Conservation (phyloP, 2,888 invertebrate genomes). For the Galerucella nymphaeae region DNA sequence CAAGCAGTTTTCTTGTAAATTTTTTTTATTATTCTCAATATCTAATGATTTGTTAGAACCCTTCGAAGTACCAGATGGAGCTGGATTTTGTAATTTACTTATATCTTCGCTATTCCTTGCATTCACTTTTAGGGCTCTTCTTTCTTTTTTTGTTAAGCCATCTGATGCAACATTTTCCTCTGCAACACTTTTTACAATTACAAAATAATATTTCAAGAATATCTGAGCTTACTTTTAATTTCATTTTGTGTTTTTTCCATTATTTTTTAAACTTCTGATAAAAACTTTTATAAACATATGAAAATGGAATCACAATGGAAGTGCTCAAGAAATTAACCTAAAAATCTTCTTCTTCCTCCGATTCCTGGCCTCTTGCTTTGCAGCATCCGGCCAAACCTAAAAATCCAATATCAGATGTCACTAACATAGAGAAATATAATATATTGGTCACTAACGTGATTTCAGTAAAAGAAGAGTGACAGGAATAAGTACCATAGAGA, state of each 20-base stretch:
- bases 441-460: no score
- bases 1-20: constrained; percentile 44
- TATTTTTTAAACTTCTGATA: not conserved
- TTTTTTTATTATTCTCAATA: constrained; percentile 33
- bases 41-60: constrained; percentile 34
- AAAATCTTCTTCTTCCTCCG: no score
- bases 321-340: not conserved
- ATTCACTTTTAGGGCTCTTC: constrained; percentile 56
- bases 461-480: no score
- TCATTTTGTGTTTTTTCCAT: constrained; percentile 27
- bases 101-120: constrained; percentile 63
- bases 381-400: no score
- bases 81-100: constrained; percentile 32
- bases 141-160: constrained; percentile 57
- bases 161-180: constrained; percentile 42
- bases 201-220: constrained; percentile 23
- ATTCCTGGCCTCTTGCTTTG: no score
- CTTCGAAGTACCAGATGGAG: constrained; percentile 36
- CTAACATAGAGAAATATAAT: no score
- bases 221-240: constrained; percentile 25
- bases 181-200: constrained; percentile 11
- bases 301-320: not conserved
- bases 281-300: constrained; percentile 11
- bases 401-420: no score
- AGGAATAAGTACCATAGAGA: no score